phyloP scores from a whole-genome alignment of 2,888 invertebrate genomes.

The Parthenolecanium corni region DNA sequence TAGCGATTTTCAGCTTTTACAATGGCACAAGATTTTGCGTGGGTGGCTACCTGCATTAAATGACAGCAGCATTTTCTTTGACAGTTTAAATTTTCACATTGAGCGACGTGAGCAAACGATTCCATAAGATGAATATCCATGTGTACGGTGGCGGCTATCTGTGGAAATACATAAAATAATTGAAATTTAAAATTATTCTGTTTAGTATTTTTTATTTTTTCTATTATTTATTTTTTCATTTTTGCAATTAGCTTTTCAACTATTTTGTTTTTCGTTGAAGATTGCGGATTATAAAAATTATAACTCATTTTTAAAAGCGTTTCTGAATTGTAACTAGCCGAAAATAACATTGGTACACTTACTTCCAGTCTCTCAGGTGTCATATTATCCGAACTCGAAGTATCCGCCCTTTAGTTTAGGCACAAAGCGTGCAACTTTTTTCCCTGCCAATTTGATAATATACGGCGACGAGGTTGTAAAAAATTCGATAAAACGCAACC shows the following conservation, averaged over 20 bases:
- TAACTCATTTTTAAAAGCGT: too few species aligned
- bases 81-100: slow-evolving; percentile 22
- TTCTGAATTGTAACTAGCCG: background rate
- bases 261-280: background rate
- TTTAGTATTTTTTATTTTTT: background rate
- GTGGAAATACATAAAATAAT: background rate
- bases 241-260: background rate
- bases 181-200: background rate
- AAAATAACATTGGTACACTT: background rate
- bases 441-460: background rate
- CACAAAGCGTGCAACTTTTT: background rate
- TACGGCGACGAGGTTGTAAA: background rate
- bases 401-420: background rate
- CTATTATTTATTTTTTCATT: background rate
- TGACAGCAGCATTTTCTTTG: slow-evolving; percentile 20
- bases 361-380: slow-evolving; percentile 18
- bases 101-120: slow-evolving; percentile 23
- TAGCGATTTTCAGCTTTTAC: slow-evolving; percentile 16
- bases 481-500: slow-evolving; percentile 1
- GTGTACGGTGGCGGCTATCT: slow-evolving; percentile 18
- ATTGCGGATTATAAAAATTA: background rate
- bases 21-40: slow-evolving; percentile 18
- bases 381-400: background rate
- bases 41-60: slow-evolving; percentile 22
- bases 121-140: slow-evolving; percentile 23